Base-by-base conservation (phyloP, 2,797 vertebrate species). In the Sebastes jordani region DNA sequence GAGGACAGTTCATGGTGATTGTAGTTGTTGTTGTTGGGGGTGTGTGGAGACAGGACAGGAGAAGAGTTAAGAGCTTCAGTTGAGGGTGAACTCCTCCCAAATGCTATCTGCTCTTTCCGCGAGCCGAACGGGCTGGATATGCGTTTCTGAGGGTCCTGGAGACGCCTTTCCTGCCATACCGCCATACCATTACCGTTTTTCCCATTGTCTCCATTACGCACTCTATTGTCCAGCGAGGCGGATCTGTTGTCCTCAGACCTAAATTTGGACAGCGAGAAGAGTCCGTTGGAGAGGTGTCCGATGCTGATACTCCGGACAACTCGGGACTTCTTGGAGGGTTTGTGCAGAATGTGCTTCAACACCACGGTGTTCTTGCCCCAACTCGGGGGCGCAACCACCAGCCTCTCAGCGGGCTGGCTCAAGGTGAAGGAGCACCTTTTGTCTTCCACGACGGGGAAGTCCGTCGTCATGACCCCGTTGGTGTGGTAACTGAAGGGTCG, bases 401-500 rank as follows among this genome's bases (percentile, higher is more conserved):
- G 85, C 55, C 77, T 89, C 75, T 94, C 94, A 4, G 92, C 88
- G 3, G 92, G 90, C 80, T 95, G 95, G 34, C 88, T 93, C 59
- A 93, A 65, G 11, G 94, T 88, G 64, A 96, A 93, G 11, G 86
- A 61, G 20, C 93, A 91, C 46, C 52, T 81, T 46, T 82, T 92
- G 77, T 97, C 97, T 81, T 97, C 96, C 86, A 93, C 89, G 0
- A 95, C 90, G 0, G 97, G 96, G 36, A 97, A 97, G 83, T 98
- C 97, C 0, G 96, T 97, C 30, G 92, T 89, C 13, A 90, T 90
- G 68, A 97, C 88, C 13, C 97, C 96, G 13, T 97, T 96, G 25
- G 92, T 93, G 92, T 97, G 97, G 88, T 96, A 97, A 16, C 97
- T 97, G 69, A 94, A 87, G 0, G 98, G 97, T 81, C 97, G 92